phyloP scores from a whole-genome alignment of 2,113 vertebrate species.

The Tachysurus fulvidraco region DNA sequence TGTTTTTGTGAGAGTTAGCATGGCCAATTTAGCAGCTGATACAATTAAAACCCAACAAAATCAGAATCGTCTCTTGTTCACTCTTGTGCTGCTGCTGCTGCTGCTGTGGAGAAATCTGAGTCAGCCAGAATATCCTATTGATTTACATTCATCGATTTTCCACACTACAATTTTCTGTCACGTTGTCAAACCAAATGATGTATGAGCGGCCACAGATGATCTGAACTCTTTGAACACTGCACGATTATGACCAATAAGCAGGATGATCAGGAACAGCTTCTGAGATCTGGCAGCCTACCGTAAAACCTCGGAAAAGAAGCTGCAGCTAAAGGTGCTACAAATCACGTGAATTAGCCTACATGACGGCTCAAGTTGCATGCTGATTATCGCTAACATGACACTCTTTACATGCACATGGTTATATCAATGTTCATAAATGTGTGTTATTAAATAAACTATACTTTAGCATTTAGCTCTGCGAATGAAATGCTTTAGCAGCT shows the following conservation, averaged over 20 bases:
- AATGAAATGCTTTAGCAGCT: neutral
- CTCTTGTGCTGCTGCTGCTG: neutral
- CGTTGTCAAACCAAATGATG: constrained; percentile 18
- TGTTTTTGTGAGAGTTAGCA: neutral
- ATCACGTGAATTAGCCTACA: neutral
- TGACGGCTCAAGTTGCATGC: too few relatives aligned
- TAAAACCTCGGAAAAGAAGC: neutral
- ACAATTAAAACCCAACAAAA: neutral
- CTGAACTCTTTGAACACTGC: neutral
- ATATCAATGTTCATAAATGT: neutral
- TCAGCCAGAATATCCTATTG: constrained; percentile 14
- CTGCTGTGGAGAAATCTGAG: neutral
- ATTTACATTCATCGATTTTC: constrained; percentile 28
- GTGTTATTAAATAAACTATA: neutral
- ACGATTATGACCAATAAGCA: neutral
- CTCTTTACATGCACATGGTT: neutral
- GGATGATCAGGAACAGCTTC: neutral
- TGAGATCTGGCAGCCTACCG: neutral
- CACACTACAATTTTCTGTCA: neutral
- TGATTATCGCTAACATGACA: neutral
- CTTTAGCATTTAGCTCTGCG: neutral
- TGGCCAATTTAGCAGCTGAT: neutral
- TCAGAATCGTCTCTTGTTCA: neutral
- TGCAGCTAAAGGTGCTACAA: neutral
- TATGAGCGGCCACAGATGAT: neutral